These are phyloP conservation scores for Lytechinus variegatus DNA, from an alignment of 35 echinoderm and acorn worm genomes.

Conservation along the genomic window DNA sequence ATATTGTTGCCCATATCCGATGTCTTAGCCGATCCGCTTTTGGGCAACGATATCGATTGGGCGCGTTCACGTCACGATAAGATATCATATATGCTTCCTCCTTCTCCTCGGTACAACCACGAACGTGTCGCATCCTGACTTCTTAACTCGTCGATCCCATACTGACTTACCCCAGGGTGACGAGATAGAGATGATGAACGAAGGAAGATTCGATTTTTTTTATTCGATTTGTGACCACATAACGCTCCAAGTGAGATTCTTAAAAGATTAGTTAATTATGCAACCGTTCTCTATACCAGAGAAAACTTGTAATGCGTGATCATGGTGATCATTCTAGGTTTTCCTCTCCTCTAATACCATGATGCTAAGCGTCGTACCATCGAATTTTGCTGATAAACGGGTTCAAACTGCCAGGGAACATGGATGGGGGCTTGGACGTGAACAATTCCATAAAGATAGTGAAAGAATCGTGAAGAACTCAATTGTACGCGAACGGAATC, in stretches of 20 bases:
- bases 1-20: neutral
- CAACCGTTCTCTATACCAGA: neutral
- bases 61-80: neutral
- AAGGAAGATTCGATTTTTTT: neutral
- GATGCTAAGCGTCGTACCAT: too few relatives aligned
- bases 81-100: neutral
- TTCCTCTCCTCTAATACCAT: neutral
- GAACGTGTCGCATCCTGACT: constrained; percentile 1
- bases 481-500: too few relatives aligned
- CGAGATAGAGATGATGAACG: neutral
- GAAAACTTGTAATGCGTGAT: neutral
- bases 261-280: neutral
- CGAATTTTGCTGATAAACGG: too few relatives aligned
- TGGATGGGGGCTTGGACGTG: too few relatives aligned
- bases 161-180: neutral
- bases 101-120: neutral
- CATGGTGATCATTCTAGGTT: neutral
- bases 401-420: too few relatives aligned
- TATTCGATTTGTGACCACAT: constrained; percentile 18
- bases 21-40: neutral
- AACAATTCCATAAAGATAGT: too few relatives aligned
- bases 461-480: too few relatives aligned
- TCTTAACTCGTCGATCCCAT: neutral
- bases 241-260: neutral
- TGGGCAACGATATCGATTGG: neutral